Evolutionary conservation across 2,888 invertebrate genomes (phyloP).

Genomic region (Amorpha juglandis): DNA sequence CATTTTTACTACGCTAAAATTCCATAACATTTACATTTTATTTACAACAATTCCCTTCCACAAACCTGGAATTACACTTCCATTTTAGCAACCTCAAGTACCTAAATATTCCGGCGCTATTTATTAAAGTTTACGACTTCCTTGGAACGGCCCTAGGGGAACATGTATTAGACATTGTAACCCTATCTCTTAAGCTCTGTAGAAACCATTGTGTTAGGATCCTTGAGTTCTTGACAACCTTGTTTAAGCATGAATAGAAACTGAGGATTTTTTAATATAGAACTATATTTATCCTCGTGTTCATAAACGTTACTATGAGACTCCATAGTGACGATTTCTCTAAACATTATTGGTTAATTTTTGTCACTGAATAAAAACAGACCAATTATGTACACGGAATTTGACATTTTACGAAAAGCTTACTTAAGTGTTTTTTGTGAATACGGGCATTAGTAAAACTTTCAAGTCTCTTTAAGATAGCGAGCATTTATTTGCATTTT

Average conservation of each 20-base stretch:
- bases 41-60: background rate
- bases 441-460: too few species aligned
- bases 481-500: too few species aligned
- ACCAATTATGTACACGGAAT: too few species aligned
- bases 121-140: slow-evolving; percentile 18
- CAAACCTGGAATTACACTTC: background rate
- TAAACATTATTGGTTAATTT: too few species aligned
- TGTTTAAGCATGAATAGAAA: background rate
- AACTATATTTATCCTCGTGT: background rate
- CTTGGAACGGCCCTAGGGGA: slow-evolving; percentile 1
- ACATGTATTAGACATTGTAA: background rate
- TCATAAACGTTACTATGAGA: too few species aligned
- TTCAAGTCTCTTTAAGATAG: too few species aligned
- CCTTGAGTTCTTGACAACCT: background rate
- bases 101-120: slow-evolving; percentile 16
- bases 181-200: background rate
- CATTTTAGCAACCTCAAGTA: background rate
- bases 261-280: background rate
- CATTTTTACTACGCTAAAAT: background rate
- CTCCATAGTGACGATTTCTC: too few species aligned
- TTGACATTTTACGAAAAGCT: too few species aligned
- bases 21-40: background rate
- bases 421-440: background rate
- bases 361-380: too few species aligned
- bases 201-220: background rate